Percentiles rank a stretch among this genome's conserved stretches.
These are phyloP conservation scores for Himantopus leucocephalus DNA, from an alignment of 2,113 vertebrate species.

Conservation along the genomic window DNA sequence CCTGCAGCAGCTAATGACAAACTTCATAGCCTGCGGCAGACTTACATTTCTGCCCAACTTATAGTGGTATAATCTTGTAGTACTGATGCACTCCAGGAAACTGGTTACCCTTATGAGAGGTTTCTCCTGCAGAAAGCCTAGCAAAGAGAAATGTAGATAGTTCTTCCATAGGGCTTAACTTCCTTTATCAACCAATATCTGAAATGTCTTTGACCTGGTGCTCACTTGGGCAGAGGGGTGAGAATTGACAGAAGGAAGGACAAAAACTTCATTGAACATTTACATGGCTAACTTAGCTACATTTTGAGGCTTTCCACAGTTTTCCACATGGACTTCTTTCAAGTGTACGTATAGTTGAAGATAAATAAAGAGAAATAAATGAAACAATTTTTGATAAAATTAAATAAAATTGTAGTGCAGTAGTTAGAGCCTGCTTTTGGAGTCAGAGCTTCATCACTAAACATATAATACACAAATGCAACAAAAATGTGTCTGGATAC, in stretches of 20 bases:
- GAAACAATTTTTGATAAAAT: background rate
- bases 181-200: background rate
- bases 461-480: background rate
- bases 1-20: background rate
- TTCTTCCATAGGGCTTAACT: background rate
- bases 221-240: rapidly evolving
- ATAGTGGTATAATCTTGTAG: background rate
- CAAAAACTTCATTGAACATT: background rate
- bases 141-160: background rate
- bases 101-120: background rate
- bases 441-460: background rate
- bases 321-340: background rate
- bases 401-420: background rate
- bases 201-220: background rate
- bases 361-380: background rate
- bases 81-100: background rate
- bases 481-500: background rate
- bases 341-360: background rate
- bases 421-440: background rate
- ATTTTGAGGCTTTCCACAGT: background rate
- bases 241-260: background rate
- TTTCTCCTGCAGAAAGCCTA: background rate
- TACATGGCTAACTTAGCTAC: background rate
- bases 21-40: background rate
- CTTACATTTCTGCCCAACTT: background rate